Percentiles rank a stretch among this genome's conserved stretches.
These are phyloP conservation scores for Boloria selene DNA, from an alignment of 2,888 invertebrate species.

Conservation along the genomic window DNA sequence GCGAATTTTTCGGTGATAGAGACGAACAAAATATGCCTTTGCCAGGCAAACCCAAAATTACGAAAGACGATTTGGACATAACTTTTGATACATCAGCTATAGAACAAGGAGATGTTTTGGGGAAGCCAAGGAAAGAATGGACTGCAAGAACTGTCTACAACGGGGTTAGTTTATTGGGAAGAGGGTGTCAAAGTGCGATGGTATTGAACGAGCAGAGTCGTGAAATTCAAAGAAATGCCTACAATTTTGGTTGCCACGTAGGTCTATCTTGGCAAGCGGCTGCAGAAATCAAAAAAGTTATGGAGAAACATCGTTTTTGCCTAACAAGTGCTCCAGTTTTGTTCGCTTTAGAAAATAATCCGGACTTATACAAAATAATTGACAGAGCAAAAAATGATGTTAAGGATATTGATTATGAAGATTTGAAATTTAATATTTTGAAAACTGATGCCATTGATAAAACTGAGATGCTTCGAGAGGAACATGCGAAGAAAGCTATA, in stretches of 20 bases:
- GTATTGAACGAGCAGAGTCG: slow-evolving; percentile 87
- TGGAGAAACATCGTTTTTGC: slow-evolving; percentile 85
- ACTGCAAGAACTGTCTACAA: slow-evolving; percentile 86
- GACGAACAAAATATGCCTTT: slow-evolving; percentile 89
- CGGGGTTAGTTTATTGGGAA: slow-evolving; percentile 85
- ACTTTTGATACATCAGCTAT: slow-evolving; percentile 68
- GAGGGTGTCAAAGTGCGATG: slow-evolving; percentile 90
- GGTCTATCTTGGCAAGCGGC: slow-evolving; percentile 91
- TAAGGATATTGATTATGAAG: slow-evolving; percentile 86
- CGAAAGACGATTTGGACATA: slow-evolving; percentile 59
- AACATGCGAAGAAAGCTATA: slow-evolving; percentile 69
- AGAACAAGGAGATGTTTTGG: slow-evolving; percentile 68
- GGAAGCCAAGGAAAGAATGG: slow-evolving; percentile 87
- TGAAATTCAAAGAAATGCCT: slow-evolving; percentile 87
- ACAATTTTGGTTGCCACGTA: slow-evolving; percentile 90
- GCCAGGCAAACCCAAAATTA: slow-evolving; percentile 83
- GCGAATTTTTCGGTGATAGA: slow-evolving; percentile 90
- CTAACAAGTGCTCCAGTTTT: slow-evolving; percentile 92
- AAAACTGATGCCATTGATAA: slow-evolving; percentile 74
- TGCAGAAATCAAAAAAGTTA: slow-evolving; percentile 67
- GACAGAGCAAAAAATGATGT: slow-evolving; percentile 86
- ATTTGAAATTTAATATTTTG: slow-evolving; percentile 75
- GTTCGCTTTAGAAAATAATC: slow-evolving; percentile 90
- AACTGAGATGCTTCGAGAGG: slow-evolving; percentile 67
- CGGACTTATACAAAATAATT: slow-evolving; percentile 84